A percentile compares a stretch with the other conserved stretches of the same genome.
These are phyloP conservation scores for Agrochola macilenta DNA, from an alignment of 2,888 invertebrate genomes.

Conservation along the genomic window DNA sequence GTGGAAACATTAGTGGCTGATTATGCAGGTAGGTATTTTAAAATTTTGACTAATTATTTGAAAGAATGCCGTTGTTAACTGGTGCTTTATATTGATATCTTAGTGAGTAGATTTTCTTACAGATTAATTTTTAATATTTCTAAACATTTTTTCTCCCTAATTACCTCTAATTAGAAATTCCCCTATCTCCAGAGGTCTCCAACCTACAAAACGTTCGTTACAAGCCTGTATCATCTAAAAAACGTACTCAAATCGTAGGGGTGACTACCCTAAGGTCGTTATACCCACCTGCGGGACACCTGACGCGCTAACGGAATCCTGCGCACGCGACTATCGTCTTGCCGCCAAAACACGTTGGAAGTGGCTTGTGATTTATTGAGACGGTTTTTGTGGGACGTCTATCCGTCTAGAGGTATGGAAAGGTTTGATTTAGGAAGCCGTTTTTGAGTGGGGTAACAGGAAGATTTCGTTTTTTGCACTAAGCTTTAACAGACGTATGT, in stretches of 20 bases:
- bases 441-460: background rate
- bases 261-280: slow-evolving; percentile 80
- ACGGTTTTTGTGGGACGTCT: background rate
- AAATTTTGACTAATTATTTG: no score
- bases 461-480: background rate
- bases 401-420: slow-evolving; percentile 11
- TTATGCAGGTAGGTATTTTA: no score
- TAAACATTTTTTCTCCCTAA: background rate
- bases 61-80: no score
- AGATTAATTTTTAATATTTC: no score
- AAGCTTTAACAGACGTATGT: rapidly evolving
- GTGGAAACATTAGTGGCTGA: no score
- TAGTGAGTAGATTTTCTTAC: no score
- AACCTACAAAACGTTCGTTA: slow-evolving; percentile 63
- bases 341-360: slow-evolving; percentile 53
- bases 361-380: slow-evolving; percentile 55
- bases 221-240: slow-evolving; percentile 49
- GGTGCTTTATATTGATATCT: no score
- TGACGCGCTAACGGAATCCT: slow-evolving; percentile 85
- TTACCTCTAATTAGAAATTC: slow-evolving; percentile 3
- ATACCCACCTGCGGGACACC: slow-evolving; percentile 79
- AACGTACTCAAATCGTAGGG: slow-evolving; percentile 66
- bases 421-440: background rate
- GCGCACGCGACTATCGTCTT: slow-evolving; percentile 76
- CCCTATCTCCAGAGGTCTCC: slow-evolving; percentile 12